These are phyloP conservation scores for Halictus rubicundus DNA, from an alignment of 1,140 invertebrate genomes.

Conservation along the genomic window DNA sequence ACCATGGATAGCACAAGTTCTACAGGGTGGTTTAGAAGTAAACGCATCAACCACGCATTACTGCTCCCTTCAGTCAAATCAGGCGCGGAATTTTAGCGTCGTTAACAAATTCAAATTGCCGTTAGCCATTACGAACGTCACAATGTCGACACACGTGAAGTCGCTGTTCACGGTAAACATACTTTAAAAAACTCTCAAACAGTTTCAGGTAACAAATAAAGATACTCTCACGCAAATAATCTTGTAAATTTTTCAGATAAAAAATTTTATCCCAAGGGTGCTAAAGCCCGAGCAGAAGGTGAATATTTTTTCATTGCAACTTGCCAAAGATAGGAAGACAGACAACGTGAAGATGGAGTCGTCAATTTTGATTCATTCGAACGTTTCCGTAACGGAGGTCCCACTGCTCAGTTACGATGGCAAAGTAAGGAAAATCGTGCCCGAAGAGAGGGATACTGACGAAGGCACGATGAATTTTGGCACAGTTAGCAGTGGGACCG, in stretches of 20 bases:
- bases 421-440: constrained; percentile 83
- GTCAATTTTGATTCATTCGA: constrained; percentile 86
- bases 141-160: constrained; percentile 83
- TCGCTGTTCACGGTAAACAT: constrained; percentile 82
- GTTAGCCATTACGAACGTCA: constrained; percentile 86
- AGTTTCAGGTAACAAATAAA: neutral
- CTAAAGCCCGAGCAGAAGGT: constrained; percentile 83
- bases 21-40: constrained; percentile 82
- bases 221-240: neutral
- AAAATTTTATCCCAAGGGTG: constrained; percentile 83
- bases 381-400: constrained; percentile 86
- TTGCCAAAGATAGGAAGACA: constrained; percentile 79
- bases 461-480: constrained; percentile 87
- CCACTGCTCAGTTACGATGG: constrained; percentile 89
- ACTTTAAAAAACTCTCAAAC: neutral
- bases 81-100: constrained; percentile 83
- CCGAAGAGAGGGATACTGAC: constrained; percentile 79
- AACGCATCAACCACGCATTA: constrained; percentile 82
- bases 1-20: constrained; percentile 82
- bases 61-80: constrained; percentile 80
- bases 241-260: constrained; percentile 81
- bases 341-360: constrained; percentile 85
- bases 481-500: constrained; percentile 85
- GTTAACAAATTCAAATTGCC: constrained; percentile 87
- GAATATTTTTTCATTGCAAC: constrained; percentile 83